These are phyloP conservation scores for Chiroxiphia lanceolata DNA, from an alignment of 2,797 vertebrate species.

Conservation along the genomic window DNA sequence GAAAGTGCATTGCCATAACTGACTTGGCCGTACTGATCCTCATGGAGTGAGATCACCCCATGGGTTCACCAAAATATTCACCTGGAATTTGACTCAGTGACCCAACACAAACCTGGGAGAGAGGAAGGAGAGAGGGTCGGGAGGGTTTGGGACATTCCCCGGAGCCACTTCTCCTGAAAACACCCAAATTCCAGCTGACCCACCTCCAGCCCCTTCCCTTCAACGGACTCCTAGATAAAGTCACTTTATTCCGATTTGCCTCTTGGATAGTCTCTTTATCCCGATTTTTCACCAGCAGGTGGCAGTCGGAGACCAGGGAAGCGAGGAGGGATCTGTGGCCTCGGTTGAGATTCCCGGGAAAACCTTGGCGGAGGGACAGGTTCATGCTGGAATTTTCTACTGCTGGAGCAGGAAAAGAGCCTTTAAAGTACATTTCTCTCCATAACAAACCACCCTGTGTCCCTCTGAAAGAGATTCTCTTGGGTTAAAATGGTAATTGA, in stretches of 20 bases:
- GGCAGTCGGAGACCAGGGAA: slow-evolving; percentile 41
- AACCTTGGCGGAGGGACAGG: neutral
- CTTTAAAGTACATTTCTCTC: neutral
- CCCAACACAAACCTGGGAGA: neutral
- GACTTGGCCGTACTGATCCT: no score
- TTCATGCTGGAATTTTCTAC: neutral
- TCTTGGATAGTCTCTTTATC: neutral
- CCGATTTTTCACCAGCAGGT: slow-evolving; percentile 56
- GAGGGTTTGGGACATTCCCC: neutral
- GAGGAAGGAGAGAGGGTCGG: no score
- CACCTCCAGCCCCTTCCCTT: neutral
- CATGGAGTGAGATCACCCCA: no score
- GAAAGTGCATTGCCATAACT: no score
- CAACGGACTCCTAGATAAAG: neutral
- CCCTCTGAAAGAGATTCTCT: neutral
- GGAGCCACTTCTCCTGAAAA: neutral
- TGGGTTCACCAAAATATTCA: no score
- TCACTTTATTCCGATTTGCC: neutral
- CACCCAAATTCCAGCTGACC: neutral
- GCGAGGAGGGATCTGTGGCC: neutral
- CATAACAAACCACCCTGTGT: neutral
- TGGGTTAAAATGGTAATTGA: neutral
- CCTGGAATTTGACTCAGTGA: no score
- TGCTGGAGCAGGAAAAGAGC: neutral
- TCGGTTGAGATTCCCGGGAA: neutral